phyloP scores from a whole-genome alignment of 2,888 invertebrate species.

The Oscheius sp. region DNA sequence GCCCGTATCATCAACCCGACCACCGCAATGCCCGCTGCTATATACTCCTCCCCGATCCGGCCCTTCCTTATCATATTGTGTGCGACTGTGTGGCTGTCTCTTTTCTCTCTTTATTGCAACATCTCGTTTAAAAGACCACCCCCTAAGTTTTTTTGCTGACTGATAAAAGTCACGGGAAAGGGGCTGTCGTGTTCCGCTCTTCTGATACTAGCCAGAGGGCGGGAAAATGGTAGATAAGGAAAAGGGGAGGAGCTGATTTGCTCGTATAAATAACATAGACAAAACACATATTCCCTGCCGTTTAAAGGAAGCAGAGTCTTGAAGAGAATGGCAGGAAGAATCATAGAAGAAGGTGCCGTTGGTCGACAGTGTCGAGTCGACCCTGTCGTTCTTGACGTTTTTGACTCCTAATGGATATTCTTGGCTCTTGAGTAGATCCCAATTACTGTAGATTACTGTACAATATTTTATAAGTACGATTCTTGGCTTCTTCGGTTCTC shows the following conservation, averaged over 20 bases:
- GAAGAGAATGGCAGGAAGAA: too few relatives aligned
- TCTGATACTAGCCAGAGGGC: background rate
- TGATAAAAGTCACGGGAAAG: background rate
- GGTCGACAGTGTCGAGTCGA: background rate
- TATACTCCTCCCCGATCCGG: background rate
- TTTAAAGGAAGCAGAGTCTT: too few relatives aligned
- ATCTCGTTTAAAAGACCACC: slow-evolving; percentile 5
- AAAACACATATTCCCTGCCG: background rate
- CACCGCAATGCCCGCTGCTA: slow-evolving; percentile 8
- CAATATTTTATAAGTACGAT: background rate
- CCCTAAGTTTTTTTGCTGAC: background rate
- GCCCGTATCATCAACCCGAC: slow-evolving; percentile 28
- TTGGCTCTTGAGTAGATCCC: background rate
- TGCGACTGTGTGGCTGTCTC: too few relatives aligned
- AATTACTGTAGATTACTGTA: background rate
- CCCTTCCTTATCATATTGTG: slow-evolving; percentile 17
- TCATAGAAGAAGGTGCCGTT: background rate
- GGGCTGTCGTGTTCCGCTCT: background rate
- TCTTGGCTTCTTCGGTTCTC: background rate
- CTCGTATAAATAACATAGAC: background rate
- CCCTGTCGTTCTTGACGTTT: too few relatives aligned
- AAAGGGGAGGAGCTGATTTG: background rate
- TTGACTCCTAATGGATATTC: too few relatives aligned
- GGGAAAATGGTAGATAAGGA: background rate
- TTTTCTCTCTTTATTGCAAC: background rate